Evolutionary conservation across 2,888 invertebrate genomes (phyloP), one percentile per base, ranked within the genome.

Genomic region (Dicyrtoma fusca): DNA sequence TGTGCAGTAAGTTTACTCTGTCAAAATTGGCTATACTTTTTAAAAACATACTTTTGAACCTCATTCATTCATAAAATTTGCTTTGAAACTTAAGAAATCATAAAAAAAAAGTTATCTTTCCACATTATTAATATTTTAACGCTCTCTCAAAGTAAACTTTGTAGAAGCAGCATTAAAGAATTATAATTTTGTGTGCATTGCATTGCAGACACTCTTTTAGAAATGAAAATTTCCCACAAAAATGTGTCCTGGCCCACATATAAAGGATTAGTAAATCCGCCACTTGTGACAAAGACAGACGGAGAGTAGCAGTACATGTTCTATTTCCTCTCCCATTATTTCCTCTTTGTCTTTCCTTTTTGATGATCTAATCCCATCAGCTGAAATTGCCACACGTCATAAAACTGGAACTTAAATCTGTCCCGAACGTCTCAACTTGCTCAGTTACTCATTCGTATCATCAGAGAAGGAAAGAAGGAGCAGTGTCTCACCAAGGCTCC

Each of bases 281-380:
- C 19, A 21, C 21, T 14, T 57, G 57, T 11, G 17, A 17, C 6
- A 17, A 8, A 53, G 53, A 55, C 11, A 23, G 13, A 3, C 8
- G 8, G 26, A 14, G 26, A 14, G 25, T 6, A 64, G 8, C 13
- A 14, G 21, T 49, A 25, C 65, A 34, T 8, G 51, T 65, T 26
- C 26, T 65, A 65, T 65, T 65, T 65, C 65, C 49, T 65, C 51
- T 65, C 34, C 64, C 51, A 65, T 65, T 49, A 65, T 65, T 65
- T 26, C 14, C 21, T 65, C 51, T 65, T 49, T 51, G 26, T 49
- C 34, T 51, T 34, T 51, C 51, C 6, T 19, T 51, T 26, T 65
- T 65, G 65, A 65, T 65, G 65, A 65, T 65, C 65, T 49, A 65
- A 65, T 65, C 65, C 51, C 65, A 65, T 51, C 51, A 51, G 34